phyloP scores from a whole-genome alignment of 2,797 vertebrate species.

The Notoglanidium macrostoma region DNA sequence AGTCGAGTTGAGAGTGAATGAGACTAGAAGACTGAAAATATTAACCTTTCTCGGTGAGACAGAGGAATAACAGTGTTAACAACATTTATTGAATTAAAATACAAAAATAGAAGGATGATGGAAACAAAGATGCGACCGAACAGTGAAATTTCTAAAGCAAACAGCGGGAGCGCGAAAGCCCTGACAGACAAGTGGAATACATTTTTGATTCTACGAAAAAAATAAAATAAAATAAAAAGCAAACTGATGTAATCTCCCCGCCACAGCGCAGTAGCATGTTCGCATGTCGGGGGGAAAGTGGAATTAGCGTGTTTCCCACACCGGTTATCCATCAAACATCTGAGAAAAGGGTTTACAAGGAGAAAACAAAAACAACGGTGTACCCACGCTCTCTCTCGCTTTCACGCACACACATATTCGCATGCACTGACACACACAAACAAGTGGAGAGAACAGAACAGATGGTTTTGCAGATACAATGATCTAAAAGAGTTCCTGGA shows the following conservation, averaged over 20 bases:
- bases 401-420: slow-evolving; percentile 1
- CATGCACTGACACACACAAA: slow-evolving; percentile 29
- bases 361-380: slow-evolving; percentile 51
- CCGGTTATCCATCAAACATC: slow-evolving; percentile 53
- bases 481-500: slow-evolving; percentile 69
- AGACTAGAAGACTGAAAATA: not conserved
- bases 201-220: not conserved
- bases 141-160: not conserved
- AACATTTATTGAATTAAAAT: too few relatives aligned
- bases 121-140: too few relatives aligned
- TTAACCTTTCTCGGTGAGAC: not conserved
- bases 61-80: not conserved
- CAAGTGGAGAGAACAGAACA: slow-evolving; percentile 59
- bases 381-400: slow-evolving; percentile 29
- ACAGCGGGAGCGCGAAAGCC: not conserved
- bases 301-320: slow-evolving; percentile 47
- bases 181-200: not conserved
- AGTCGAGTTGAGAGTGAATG: not conserved
- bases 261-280: not conserved
- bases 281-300: slow-evolving; percentile 38
- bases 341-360: slow-evolving; percentile 48
- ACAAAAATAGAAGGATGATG: not conserved
- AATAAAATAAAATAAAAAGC: too few relatives aligned
- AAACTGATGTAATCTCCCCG: slow-evolving; percentile 7
- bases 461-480: slow-evolving; percentile 64